Evolutionary conservation across 2,797 vertebrate genomes (phyloP).

Genomic region (Alca torda): DNA sequence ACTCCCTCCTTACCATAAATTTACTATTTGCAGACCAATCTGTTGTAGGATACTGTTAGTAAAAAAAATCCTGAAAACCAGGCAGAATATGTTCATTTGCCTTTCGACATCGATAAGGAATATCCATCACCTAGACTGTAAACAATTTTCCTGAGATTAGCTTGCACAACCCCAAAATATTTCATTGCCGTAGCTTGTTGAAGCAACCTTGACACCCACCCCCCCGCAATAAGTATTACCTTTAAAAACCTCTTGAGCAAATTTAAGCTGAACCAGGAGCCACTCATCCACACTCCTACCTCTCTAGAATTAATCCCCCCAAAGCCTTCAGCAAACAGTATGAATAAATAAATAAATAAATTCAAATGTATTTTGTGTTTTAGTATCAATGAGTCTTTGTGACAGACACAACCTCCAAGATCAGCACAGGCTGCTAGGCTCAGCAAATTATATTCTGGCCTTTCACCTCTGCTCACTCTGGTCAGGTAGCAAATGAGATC

Average conservation of each 20-base stretch:
- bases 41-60: background rate
- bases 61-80: background rate
- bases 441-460: conserved; percentile 38
- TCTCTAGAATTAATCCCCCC: conserved; percentile 11
- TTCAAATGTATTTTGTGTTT: background rate
- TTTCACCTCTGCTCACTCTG: conserved; percentile 61
- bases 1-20: background rate
- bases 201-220: background rate
- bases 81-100: background rate
- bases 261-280: background rate
- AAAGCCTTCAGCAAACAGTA: background rate
- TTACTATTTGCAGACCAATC: background rate
- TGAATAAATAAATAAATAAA: background rate
- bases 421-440: background rate
- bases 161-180: background rate
- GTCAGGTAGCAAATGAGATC: conserved; percentile 63
- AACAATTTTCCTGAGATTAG: background rate
- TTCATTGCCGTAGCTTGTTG: background rate
- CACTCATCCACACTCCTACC: background rate
- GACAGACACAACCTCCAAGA: conserved; percentile 32
- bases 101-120: conserved; percentile 12
- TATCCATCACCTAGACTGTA: background rate
- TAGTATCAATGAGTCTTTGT: background rate
- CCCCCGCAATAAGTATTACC: background rate
- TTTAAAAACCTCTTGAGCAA: background rate